A percentile compares a stretch with the other conserved stretches of the same genome.
These are phyloP conservation scores for Tamias sibiricus DNA, from an alignment of 2,113 vertebrate species.

Conservation along the genomic window DNA sequence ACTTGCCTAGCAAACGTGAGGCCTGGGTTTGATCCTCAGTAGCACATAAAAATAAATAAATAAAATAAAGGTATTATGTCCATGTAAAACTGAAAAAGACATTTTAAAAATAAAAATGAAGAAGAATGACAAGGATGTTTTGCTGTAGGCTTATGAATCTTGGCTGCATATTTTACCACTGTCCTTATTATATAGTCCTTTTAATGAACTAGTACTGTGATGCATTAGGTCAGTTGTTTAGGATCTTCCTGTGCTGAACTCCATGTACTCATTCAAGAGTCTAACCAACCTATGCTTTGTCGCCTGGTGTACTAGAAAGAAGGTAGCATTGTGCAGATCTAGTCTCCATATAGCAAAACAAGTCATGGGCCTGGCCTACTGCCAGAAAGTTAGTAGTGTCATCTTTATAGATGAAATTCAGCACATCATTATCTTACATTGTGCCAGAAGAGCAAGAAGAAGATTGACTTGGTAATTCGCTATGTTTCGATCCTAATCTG, in stretches of 20 bases:
- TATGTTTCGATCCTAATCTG: conserved; percentile 72
- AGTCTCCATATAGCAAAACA: conserved; percentile 50
- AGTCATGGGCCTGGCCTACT: background rate
- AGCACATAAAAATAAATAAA: no score
- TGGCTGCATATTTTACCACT: conserved; percentile 16
- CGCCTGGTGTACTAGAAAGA: background rate
- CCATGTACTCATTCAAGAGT: background rate
- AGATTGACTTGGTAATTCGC: conserved; percentile 71
- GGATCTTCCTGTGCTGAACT: background rate
- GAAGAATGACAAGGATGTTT: background rate
- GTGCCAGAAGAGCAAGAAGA: conserved; percentile 58
- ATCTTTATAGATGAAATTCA: conserved; percentile 62
- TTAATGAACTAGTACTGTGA: background rate
- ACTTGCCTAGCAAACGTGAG: no score
- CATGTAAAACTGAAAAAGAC: no score
- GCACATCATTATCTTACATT: conserved; percentile 66
- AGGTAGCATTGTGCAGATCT: conserved; percentile 42
- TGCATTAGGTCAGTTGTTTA: background rate
- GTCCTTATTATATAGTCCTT: background rate
- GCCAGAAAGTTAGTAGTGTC: conserved; percentile 59
- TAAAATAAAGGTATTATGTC: no score
- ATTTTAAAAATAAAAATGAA: no score
- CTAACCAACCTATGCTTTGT: conserved; percentile 34
- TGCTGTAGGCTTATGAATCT: conserved; percentile 4
- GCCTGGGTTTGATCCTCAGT: no score